Base-by-base conservation (phyloP, 53 echinoderm and acorn worm species). In the Zoroaster sp. region DNA sequence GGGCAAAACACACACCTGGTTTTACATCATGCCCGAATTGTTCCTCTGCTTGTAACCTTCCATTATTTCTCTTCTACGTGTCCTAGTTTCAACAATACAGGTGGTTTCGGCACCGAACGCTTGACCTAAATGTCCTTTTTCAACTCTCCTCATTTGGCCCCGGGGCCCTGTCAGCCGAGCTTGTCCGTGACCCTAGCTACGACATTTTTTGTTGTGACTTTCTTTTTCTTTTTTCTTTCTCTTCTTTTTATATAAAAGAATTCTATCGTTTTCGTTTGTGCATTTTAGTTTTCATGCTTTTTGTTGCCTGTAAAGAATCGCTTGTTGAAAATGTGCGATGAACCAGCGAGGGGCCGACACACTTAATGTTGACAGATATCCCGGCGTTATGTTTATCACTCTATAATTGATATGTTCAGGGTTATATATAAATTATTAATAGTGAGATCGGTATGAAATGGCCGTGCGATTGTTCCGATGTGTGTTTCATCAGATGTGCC, bases 191-290 rank as follows among this genome's bases (percentile, higher is more conserved):
- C 85, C 85, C 85, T 47, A 85, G 85, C 85, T n/a, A 47, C 69
- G 85, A 85, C 85, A 85, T 66, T 70, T 71, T 85, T 85, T 85
- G 85, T 85, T 85, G 71, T 85, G 85, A 85, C 71, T 85, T 85
- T 85, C 28, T 59, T 59, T 71, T 46, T 21, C 69, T 71, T 70
- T 68, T 79, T 63, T 14, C 36, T 38, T 40, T 74, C 74, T 21
- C 63, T 59, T 28, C 28, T 21, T 59, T 59, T 59, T 82, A 15
- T 82, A 69, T 69, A 49, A 69, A 69, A 36, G 85, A 69, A 46
- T 66, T 85, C 69, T 49, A 71, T 85, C 78, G n/a, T 85, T 85
- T 47, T 45, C 37, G 35, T 35, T 35, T 38, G 7, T 74, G 36
- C 59, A 11, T 51, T 77, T 71, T 44, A 38, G 71, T 36, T 85